Evolutionary conservation across 2,797 vertebrate genomes (phyloP).

Genomic region (Sebastes dallii): DNA sequence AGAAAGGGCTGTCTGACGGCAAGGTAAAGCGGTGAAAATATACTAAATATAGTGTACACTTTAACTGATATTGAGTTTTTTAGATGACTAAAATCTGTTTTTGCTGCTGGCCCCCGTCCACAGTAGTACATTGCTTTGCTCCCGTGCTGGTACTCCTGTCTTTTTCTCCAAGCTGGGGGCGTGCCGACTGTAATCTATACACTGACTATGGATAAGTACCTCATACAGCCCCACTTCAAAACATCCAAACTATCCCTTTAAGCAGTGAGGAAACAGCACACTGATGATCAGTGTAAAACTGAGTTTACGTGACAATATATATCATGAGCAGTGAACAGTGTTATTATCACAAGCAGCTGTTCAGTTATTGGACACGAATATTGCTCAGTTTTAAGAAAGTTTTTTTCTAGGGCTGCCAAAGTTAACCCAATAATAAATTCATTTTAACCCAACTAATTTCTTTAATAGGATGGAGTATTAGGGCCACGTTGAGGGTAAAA

Average conservation of each 20-base stretch:
- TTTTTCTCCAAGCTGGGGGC: background rate
- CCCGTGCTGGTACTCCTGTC: background rate
- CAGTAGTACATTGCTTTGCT: background rate
- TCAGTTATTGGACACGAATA: background rate
- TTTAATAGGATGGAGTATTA: no score
- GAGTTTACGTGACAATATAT: background rate
- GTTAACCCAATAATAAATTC: no score
- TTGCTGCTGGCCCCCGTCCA: background rate
- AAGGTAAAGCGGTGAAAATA: background rate
- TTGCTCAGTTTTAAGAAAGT: background rate
- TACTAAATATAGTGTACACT: background rate
- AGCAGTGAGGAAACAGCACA: constrained; percentile 19
- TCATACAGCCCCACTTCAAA: background rate
- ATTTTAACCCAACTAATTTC: no score
- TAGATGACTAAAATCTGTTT: background rate
- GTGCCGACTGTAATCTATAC: background rate
- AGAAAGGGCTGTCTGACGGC: background rate
- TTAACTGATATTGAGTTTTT: background rate
- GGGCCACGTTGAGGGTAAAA: no score
- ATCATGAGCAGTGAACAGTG: background rate
- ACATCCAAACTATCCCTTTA: background rate
- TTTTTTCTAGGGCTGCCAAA: no score
- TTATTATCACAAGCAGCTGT: constrained; percentile 7
- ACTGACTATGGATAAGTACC: background rate
- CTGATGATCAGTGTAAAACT: background rate